Evolutionary conservation across 2,888 invertebrate species (phyloP).

Genomic region (Ypsolopha scabrella): DNA sequence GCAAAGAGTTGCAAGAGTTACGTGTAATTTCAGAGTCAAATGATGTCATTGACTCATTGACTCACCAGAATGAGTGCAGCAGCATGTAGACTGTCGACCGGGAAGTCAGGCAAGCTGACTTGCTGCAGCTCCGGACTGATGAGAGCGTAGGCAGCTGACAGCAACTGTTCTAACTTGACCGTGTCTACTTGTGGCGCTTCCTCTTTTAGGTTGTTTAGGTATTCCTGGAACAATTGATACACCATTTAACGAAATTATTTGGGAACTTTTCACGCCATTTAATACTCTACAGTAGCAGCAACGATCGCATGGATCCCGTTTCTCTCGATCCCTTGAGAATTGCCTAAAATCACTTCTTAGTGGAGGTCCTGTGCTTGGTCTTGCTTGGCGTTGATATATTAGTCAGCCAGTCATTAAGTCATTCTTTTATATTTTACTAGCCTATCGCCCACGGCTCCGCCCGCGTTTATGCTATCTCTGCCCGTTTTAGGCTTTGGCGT

Average conservation of each 20-base stretch:
- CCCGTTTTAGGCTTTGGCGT: too few species aligned
- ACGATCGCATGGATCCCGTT: neutral
- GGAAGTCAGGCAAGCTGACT: slow-evolving; percentile 90
- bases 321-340: neutral
- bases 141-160: slow-evolving; percentile 85
- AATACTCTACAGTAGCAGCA: too few species aligned
- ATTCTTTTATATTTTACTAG: too few species aligned
- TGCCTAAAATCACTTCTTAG: too few species aligned
- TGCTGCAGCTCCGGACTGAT: slow-evolving; percentile 79
- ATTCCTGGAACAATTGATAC: slow-evolving; percentile 47
- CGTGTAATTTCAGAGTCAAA: too few species aligned
- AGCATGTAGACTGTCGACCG: slow-evolving; percentile 80
- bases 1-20: too few species aligned
- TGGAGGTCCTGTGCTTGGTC: too few species aligned
- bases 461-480: too few species aligned
- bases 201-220: slow-evolving; percentile 47
- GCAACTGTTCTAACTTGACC: slow-evolving; percentile 70
- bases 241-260: neutral
- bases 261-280: too few species aligned
- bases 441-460: too few species aligned
- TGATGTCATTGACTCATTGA: too few species aligned
- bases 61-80: slow-evolving; percentile 78
- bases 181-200: slow-evolving; percentile 53
- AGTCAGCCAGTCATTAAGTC: neutral
- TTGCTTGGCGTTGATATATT: too few species aligned